Evolutionary conservation across 1,140 invertebrate species (phyloP), one percentile per base, ranked within the genome.

Genomic region (Antheraea mylitta): DNA sequence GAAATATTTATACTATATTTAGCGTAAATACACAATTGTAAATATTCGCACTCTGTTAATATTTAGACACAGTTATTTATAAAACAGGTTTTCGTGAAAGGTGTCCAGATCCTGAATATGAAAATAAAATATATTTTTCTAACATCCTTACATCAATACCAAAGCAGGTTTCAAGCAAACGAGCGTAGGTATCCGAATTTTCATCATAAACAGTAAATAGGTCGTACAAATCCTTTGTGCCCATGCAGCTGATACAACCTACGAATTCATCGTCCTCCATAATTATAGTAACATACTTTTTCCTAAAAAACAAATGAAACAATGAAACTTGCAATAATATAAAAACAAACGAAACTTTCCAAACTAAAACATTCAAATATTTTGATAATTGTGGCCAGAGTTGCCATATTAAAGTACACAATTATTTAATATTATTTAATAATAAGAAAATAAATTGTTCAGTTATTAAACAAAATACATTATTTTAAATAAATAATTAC

Each of bases 241-340:
- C 80, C 83, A 87, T 85, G 72, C 89, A 91, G 78, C 82, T 85
- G 75, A 91, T 87, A 71, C 89, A 91, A 89, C 89, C 87, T 88
- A 85, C 80, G 80, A 87, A 86, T 64, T 89, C 84, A 63, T 87
- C 83, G 78, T 90, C 85, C 72, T 83, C 85, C 80, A 89, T 88
- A 37, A 60, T 80, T 75, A 16, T 53, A n/a, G 13, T 53, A 53
- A 53, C 45, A 11, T 53, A 53, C 45, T 53, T 53, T 53, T 53
- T 53, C 9, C 45, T 53, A 53, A 1, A n/a, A 53, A 53, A 53
- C 45, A 53, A 53, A 53, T 53, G 45, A 13, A n/a, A 10, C 1
- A 1, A 11, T 42, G 7, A 42, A 42, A 8, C 8, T 42, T 42
- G 11, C 0, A 11, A 42, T 1, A 6, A 53, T 6, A 53, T 13